These are phyloP conservation scores for Odontesthes bonariensis DNA, from an alignment of 2,113 vertebrate genomes.

Conservation along the genomic window DNA sequence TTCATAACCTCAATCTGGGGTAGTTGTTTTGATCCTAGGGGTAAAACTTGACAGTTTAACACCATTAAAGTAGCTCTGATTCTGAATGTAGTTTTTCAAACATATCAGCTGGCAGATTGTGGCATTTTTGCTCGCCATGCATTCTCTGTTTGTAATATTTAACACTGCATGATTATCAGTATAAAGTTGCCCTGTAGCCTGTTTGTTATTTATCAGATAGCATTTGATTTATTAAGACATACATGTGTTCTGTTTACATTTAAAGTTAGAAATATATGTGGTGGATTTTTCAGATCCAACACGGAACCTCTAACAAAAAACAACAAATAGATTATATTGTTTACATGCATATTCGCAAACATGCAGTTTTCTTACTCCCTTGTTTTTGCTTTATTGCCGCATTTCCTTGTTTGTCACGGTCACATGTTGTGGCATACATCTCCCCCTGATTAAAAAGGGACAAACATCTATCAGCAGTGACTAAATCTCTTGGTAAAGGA, in stretches of 20 bases:
- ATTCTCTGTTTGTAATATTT: not conserved
- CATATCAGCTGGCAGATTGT: not conserved
- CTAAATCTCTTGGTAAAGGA: slow-evolving; percentile 66
- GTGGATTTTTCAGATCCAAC: not conserved
- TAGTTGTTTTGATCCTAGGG: too few species aligned
- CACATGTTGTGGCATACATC: slow-evolving; percentile 2
- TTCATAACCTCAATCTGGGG: not conserved
- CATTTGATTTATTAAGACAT: not conserved
- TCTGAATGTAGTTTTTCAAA: not conserved
- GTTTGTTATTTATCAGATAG: not conserved
- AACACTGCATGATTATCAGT: not conserved
- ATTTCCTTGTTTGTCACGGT: not conserved
- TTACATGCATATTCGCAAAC: not conserved
- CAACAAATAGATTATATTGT: not conserved
- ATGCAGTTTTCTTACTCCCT: not conserved
- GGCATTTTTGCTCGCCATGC: not conserved
- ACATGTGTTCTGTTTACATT: not conserved
- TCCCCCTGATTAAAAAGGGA: slow-evolving; percentile 25
- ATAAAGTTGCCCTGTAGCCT: not conserved
- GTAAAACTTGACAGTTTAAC: not conserved
- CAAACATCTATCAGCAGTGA: slow-evolving; percentile 55
- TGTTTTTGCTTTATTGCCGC: not conserved
- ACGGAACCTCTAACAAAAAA: not conserved
- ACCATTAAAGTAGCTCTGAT: not conserved
- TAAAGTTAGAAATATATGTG: not conserved